Conservation (phyloP, 2,797 vertebrate species). For the Mus minutoides region DNA sequence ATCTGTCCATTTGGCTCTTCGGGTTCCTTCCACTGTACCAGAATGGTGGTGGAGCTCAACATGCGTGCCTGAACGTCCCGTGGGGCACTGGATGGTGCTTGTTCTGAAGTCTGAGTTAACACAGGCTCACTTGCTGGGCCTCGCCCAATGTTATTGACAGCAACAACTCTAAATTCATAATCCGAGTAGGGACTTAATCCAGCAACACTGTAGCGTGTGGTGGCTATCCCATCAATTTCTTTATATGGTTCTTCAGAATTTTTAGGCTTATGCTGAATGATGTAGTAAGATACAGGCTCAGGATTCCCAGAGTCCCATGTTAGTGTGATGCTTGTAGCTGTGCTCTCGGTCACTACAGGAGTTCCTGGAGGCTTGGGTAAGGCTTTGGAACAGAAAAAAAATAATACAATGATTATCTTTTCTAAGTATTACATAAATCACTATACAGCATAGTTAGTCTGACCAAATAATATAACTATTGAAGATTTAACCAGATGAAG, state of each 20-base stretch:
- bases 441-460: not conserved
- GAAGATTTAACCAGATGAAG: not conserved
- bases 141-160: constrained; percentile 97
- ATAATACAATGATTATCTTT: not conserved
- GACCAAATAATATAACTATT: not conserved
- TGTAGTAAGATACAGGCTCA: constrained; percentile 98
- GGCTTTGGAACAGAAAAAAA: constrained; percentile 87
- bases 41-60: constrained; percentile 97
- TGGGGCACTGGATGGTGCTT: constrained; percentile 97
- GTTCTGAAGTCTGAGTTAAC: constrained; percentile 96
- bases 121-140: constrained; percentile 96
- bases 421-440: not conserved
- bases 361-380: constrained; percentile 97
- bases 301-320: constrained; percentile 99
- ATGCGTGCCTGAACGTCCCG: constrained; percentile 97
- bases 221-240: constrained; percentile 98
- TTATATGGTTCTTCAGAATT: constrained; percentile 96
- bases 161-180: constrained; percentile 97
- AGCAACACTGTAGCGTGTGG: constrained; percentile 98
- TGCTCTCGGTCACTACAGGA: constrained; percentile 97
- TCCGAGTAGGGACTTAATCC: constrained; percentile 98
- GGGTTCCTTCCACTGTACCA: constrained; percentile 99
- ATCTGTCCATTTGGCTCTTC: constrained; percentile 99
- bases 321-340: constrained; percentile 98
- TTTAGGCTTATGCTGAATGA: constrained; percentile 98